Percentiles rank a stretch among this genome's conserved stretches.
Evolutionary conservation across 2,113 vertebrate genomes (phyloP).

Genomic region (Oreochromis spilurus): DNA sequence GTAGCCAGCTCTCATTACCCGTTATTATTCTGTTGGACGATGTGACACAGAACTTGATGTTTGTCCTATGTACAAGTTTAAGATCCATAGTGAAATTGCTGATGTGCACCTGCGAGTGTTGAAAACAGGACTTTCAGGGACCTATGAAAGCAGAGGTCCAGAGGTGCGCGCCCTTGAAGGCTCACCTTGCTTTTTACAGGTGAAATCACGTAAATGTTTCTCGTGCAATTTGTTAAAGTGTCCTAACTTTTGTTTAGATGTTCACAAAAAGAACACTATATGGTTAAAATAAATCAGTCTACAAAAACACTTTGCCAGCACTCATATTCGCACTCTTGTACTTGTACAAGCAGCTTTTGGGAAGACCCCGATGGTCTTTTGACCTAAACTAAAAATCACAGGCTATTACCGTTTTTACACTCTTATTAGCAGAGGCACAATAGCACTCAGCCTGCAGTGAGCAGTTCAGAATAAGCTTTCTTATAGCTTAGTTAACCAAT

Average conservation of each 20-base stretch:
- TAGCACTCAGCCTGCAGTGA: not conserved
- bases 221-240: not conserved
- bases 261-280: not conserved
- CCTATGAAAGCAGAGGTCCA: not conserved
- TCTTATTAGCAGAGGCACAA: not conserved
- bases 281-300: not conserved
- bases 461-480: not conserved
- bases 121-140: not conserved
- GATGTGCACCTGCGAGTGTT: not conserved
- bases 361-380: not conserved
- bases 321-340: not conserved
- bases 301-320: not conserved
- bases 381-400: not conserved
- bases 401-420: not conserved
- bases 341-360: not conserved
- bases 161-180: accelerated
- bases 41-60: not conserved
- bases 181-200: not conserved
- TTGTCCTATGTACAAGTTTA: not conserved
- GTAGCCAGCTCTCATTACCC: not conserved
- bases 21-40: not conserved
- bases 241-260: not conserved
- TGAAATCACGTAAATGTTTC: not conserved
- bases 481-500: not conserved
- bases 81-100: not conserved